Conservation (phyloP, 2,113 vertebrate species). For the Silurus asotus region DNA sequence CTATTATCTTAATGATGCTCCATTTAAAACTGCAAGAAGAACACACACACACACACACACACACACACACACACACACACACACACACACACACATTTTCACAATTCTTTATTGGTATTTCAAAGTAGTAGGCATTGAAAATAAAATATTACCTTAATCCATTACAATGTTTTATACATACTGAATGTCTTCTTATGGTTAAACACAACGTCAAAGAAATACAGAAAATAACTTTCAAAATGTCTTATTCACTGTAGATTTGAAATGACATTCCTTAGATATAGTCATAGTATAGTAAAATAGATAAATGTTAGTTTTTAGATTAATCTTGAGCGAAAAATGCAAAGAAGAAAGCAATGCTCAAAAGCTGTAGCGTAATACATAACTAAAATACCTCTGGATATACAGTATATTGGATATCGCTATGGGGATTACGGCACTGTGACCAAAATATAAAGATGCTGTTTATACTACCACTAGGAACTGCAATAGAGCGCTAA, state of each 20-base stretch:
- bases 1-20: constrained; percentile 24
- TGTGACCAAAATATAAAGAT: constrained; percentile 49
- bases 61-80: constrained; percentile 12
- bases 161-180: constrained; percentile 31
- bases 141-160: constrained; percentile 24
- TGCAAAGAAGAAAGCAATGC: constrained; percentile 41
- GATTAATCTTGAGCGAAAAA: constrained; percentile 46
- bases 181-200: neutral
- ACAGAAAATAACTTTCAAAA: constrained; percentile 48
- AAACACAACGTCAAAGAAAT: constrained; percentile 52
- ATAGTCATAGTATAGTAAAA: constrained; percentile 49
- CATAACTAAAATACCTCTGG: constrained; percentile 44
- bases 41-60: neutral
- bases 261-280: constrained; percentile 51
- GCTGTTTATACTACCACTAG: constrained; percentile 53
- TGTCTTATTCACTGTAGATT: constrained; percentile 52
- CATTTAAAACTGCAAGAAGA: constrained; percentile 24
- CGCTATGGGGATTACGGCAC: constrained; percentile 51
- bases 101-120: constrained; percentile 54
- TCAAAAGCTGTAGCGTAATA: constrained; percentile 44
- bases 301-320: constrained; percentile 42
- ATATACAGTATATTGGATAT: constrained; percentile 43
- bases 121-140: constrained; percentile 44
- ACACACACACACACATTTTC: constrained; percentile 22
- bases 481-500: constrained; percentile 54